Evolutionary conservation across 1,140 invertebrate genomes (phyloP).

Genomic region (Trypoxylus dichotomus): DNA sequence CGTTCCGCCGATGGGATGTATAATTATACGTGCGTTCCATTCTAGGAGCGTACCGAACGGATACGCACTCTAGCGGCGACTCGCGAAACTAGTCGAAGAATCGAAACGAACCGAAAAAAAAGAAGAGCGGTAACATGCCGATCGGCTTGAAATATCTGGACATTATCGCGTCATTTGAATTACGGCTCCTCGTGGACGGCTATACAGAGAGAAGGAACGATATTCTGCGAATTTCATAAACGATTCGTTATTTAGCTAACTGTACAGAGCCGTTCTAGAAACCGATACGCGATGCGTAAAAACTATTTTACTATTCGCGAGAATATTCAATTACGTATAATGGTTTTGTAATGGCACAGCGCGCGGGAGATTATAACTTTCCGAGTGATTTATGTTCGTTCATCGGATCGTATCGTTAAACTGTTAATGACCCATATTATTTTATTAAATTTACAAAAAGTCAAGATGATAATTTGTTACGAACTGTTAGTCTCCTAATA

Average conservation of each 20-base stretch:
- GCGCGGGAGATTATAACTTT: neutral
- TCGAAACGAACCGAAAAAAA: neutral
- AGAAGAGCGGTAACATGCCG: neutral
- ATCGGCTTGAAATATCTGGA: constrained; percentile 11
- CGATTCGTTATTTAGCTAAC: constrained; percentile 13
- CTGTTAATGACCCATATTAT: constrained; percentile 20
- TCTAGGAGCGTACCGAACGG: neutral
- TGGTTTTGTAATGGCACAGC: neutral
- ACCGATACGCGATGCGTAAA: constrained; percentile 8
- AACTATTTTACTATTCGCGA: neutral
- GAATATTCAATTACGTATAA: constrained; percentile 15
- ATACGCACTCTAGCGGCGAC: neutral
- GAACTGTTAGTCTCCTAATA: neutral
- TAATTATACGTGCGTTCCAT: constrained; percentile 7
- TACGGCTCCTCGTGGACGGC: neutral
- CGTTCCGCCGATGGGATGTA: neutral
- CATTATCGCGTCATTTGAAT: constrained; percentile 24
- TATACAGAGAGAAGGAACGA: neutral
- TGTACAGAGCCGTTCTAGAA: constrained; percentile 19
- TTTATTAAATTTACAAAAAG: constrained; percentile 7
- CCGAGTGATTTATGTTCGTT: neutral
- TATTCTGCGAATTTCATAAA: constrained; percentile 20
- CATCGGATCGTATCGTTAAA: neutral
- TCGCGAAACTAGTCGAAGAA: neutral
- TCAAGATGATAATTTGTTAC: neutral